Conservation (phyloP, 2,113 vertebrate species). For the Phyllostomus hastatus region DNA sequence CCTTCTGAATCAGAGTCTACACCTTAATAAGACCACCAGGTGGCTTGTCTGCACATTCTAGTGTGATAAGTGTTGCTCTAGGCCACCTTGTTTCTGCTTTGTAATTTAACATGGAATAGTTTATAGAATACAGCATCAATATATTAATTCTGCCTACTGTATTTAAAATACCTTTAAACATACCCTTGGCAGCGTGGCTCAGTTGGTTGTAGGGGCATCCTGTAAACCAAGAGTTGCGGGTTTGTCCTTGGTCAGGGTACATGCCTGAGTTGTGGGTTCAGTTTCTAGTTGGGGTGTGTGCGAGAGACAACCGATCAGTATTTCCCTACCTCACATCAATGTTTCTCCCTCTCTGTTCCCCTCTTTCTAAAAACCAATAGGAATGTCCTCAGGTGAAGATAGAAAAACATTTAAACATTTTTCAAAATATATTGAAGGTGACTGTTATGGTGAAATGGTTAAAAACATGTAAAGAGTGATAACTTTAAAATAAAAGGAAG, state of each 20-base stretch:
- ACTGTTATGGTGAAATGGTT: background rate
- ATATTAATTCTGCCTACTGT: background rate
- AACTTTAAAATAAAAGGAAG: conserved; percentile 4
- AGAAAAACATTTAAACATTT: background rate
- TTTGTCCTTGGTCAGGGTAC: too few species aligned
- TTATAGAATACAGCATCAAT: background rate
- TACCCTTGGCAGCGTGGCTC: too few species aligned
- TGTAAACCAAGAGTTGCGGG: too few species aligned
- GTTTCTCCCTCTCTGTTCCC: too few species aligned
- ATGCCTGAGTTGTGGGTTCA: too few species aligned
- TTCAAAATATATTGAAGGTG: conserved; percentile 1
- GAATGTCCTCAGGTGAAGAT: too few species aligned
- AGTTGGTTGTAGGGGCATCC: too few species aligned
- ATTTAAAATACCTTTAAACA: background rate
- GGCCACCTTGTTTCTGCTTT: background rate
- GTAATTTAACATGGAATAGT: background rate
- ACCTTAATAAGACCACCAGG: background rate
- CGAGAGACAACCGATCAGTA: too few species aligned
- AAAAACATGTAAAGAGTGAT: background rate
- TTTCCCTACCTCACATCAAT: too few species aligned
- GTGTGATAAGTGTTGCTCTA: background rate
- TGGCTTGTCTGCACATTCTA: background rate
- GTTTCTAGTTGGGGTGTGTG: too few species aligned
- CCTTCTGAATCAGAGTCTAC: background rate
- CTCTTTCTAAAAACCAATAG: too few species aligned